Base-by-base conservation (phyloP, 2,888 invertebrate genomes). In the Leptopilina syphax region DNA sequence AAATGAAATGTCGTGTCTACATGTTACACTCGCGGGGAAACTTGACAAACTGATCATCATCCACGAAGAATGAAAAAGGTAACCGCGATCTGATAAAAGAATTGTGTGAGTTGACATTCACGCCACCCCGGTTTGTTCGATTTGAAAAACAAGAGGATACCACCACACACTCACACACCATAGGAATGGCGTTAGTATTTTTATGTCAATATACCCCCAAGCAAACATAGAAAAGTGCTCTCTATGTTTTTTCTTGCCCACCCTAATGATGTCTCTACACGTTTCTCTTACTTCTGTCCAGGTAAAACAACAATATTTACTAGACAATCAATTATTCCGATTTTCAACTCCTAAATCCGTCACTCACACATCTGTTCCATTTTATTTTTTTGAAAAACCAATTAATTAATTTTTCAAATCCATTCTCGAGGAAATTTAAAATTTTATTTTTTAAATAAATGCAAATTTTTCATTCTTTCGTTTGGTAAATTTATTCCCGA, bases 111-210 rank as follows among this genome's bases (percentile, higher is more conserved):
- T 54, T 70, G 70, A 27, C 50, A 18, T 70, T 70, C 68, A 50
- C 27, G 54, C 70, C 70, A 70, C 70, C 50, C 68, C 12, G 24
- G 34, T 34, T 68, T 68, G 50, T 70, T 70, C 70, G 70, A 70
- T 54, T 50, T 54, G 50, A 70, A 70, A 70, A 70, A 70, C 70
- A 70, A 54, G 54, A 54, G 50, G 27, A 68, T 24, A 44, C 12
- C 34, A 68, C 18, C 18, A 18, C 18, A 18, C 34, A 34, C 34
- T 2, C 27, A 3, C 27, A 34, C 50, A 27, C 50, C 68, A 50
- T 24, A 50, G 54, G 1, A 70, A 70, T 54, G 24, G 24, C 70
- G 54, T 70, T 70, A 34, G 34, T 34, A 13, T 10, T 54, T 54
- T 50, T 27, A 50, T 70, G 50, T 70, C 54, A 70, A 50, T 70